phyloP scores from a whole-genome alignment of 2,888 invertebrate genomes.

The Trachelus stipa region DNA sequence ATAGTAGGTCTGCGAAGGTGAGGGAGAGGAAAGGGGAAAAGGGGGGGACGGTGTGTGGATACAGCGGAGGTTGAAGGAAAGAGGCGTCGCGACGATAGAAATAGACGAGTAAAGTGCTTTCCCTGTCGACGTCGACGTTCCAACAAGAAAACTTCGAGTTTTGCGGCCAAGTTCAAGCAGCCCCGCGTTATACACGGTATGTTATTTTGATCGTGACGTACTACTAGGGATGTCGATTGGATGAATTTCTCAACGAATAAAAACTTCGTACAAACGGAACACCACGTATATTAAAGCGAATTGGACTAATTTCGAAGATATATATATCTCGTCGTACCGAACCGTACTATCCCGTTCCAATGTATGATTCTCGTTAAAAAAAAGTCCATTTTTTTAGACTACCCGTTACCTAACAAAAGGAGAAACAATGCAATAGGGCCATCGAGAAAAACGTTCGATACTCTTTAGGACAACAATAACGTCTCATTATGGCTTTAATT shows the following conservation, averaged over 20 bases:
- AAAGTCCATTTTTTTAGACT: too few species aligned
- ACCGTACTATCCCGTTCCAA: too few species aligned
- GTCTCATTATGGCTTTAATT: constrained; percentile 54
- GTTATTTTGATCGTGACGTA: neutral
- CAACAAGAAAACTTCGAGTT: constrained; percentile 60
- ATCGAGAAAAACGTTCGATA: constrained; percentile 21
- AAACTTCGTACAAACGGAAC: neutral
- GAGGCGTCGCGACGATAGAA: constrained; percentile 55
- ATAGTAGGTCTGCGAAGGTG: constrained; percentile 13
- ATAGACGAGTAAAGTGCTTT: constrained; percentile 58
- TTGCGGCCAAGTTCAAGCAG: constrained; percentile 64
- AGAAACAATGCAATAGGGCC: neutral
- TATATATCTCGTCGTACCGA: too few species aligned
- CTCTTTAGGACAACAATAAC: constrained; percentile 31
- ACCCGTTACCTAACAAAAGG: neutral
- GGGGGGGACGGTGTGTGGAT: constrained; percentile 33
- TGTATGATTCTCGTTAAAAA: too few species aligned
- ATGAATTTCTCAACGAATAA: neutral
- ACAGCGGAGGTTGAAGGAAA: constrained; percentile 44
- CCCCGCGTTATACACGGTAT: neutral
- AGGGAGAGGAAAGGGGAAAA: constrained; percentile 9
- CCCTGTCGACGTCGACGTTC: constrained; percentile 55
- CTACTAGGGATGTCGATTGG: neutral
- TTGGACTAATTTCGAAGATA: neutral
- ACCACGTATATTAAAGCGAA: neutral